Base-by-base conservation (phyloP, 2,113 vertebrate genomes). In the Gymnarchus niloticus region DNA sequence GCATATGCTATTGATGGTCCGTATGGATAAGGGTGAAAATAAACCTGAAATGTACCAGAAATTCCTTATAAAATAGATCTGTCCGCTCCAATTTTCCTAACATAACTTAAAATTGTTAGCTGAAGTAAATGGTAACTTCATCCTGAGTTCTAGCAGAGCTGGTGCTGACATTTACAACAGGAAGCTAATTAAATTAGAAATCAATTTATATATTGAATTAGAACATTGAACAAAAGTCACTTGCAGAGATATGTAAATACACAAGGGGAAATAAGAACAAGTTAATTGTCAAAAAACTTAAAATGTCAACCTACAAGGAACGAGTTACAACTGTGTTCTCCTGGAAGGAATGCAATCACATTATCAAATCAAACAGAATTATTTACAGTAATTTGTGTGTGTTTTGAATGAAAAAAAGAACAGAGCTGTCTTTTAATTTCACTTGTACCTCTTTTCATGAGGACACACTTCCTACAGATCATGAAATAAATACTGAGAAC, bases 171-270 rank as follows among this genome's bases (percentile, higher is more conserved):
- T 54, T 83, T 44, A 52, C 83, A 19, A 80, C 69, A 69, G 44
- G 83, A 87, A 77, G 85, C 52, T 83, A 85, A 78, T 85, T 82
- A 85, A 83, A 87, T 88, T 81, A 87, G 85, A 81, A 57, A 86
- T 83, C 41, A 85, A 78, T 85, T 85, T 33, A 84, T 33, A 7
- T 17, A 86, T 77, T 73, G 46, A 23, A 57, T 86, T 84, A 51
- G 28, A 86, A 83, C 49, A 49, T 61, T 46, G 25, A 81, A 65
- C 46, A 65, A 19, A 46, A 81, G 51, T 57, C 84, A 76, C 57
- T 78, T 84, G 78, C 51, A 46, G 61, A 81, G 80, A 80, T 54
- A 76, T 41, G 52, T 69, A 83, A 19, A n/a, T 44, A 56, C 59
- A 17, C 84, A n/a, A 41, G 54, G 52, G 37, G 1, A 54, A 83